A percentile compares a stretch with the other conserved stretches of the same genome.
phyloP scores from a whole-genome alignment of 2,888 invertebrate genomes.

The Eremobia ochroleuca region DNA sequence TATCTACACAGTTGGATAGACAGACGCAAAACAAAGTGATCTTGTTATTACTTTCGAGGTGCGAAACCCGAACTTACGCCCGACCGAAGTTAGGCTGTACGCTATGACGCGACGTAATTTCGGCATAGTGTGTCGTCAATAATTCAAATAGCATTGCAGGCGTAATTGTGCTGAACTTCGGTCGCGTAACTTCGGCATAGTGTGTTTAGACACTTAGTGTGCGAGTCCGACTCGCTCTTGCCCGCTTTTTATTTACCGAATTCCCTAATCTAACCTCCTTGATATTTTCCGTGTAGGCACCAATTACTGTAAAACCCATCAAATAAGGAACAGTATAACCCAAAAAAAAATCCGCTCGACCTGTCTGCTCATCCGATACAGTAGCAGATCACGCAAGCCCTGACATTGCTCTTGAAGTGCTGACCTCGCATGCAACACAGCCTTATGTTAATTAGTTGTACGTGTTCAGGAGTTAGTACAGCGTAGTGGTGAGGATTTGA shows the following conservation, averaged over 20 bases:
- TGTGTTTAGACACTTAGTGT: too few species aligned
- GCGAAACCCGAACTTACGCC: too few species aligned
- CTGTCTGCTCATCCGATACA: conserved; percentile 35
- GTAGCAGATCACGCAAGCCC: conserved; percentile 49
- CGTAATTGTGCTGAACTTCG: too few species aligned
- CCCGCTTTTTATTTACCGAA: neutral
- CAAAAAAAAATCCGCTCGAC: conserved; percentile 26
- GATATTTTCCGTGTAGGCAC: neutral
- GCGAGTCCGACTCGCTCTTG: neutral
- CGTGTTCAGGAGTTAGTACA: conserved; percentile 25
- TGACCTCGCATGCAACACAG: conserved; percentile 48
- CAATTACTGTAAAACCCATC: conserved; percentile 22
- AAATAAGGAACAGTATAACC: neutral
- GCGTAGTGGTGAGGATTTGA: conserved; percentile 23
- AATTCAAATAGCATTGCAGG: too few species aligned
- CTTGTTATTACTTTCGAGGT: too few species aligned
- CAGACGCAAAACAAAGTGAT: too few species aligned
- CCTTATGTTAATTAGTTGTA: conserved; percentile 55
- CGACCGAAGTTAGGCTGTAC: too few species aligned
- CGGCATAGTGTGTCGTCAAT: too few species aligned
- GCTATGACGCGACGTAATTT: too few species aligned
- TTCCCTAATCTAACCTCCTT: too few species aligned
- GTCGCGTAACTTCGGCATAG: too few species aligned
- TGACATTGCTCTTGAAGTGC: conserved; percentile 61
- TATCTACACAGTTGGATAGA: too few species aligned